phyloP scores from a whole-genome alignment of 92 coral and sea anemone species.

The Porites lobata region DNA sequence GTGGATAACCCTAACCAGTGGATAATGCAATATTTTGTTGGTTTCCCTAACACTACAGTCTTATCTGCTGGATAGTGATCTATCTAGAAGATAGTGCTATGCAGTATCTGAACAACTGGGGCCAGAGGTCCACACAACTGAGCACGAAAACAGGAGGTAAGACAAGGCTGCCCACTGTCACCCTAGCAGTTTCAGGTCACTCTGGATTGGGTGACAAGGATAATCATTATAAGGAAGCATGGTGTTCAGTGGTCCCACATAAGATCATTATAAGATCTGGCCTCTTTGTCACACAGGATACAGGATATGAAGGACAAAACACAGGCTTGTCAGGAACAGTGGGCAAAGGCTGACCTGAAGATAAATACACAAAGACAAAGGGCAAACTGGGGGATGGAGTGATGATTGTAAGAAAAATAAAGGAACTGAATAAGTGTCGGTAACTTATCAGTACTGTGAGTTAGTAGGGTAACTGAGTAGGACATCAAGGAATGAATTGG shows the following conservation, averaged over 20 bases:
- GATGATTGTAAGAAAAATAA: not conserved
- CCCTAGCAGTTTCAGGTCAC: constrained; percentile 23
- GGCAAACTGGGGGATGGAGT: not conserved
- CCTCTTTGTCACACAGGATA: not conserved
- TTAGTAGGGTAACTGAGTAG: not conserved
- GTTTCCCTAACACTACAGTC: no score
- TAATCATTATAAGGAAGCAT: not conserved
- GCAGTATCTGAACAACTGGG: no score
- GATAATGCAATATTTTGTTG: no score
- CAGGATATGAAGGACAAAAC: not conserved
- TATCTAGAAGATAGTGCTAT: no score
- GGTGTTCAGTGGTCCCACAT: not conserved
- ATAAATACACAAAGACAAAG: not conserved
- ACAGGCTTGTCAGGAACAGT: not conserved
- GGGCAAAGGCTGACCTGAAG: not conserved
- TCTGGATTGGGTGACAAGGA: constrained; percentile 31
- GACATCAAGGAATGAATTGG: not conserved
- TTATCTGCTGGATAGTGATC: no score
- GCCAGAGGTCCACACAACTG: not conserved
- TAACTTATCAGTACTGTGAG: not conserved
- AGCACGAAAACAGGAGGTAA: not conserved
- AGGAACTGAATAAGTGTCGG: not conserved
- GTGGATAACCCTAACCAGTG: no score
- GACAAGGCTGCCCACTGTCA: constrained; percentile 28
- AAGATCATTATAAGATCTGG: not conserved